Evolutionary conservation across 2,888 invertebrate genomes (phyloP), one percentile per base, ranked within the genome.

Genomic region (Stenoptilia bipunctidactyla): DNA sequence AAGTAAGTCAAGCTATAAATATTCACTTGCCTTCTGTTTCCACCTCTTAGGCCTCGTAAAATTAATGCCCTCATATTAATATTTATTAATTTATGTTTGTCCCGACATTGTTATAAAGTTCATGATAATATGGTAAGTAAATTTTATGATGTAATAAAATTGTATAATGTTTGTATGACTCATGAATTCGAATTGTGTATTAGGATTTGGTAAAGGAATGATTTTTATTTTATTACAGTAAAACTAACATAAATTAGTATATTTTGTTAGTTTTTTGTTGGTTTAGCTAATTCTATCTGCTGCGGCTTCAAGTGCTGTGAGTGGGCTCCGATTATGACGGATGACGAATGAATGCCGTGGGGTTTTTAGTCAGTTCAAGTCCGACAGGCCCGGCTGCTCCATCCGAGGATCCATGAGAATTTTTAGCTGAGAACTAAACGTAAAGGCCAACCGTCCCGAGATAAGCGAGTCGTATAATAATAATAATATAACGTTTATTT

Each of bases 21-120:
- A 75, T 76, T 72, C 70, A 71, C 74, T 73, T 66, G 61, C 62
- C 62, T 62, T 53, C 56, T 60, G 64, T 67, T 68, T 69, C 12
- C 67, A 68, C 67, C 71, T 76, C 71, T 75, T 72, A 74, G 73
- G 66, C 69, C 66, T 69, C 74, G 59, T 82, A 74, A 80, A 77
- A 68, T 76, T 79, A 79, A 80, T 80, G 65, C 65, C 56, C 56
- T 55, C 58, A 67, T 73, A 79, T 79, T 79, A 73, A 71, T 76
- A 77, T 79, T 79, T 77, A 77, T 77, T 79, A 74, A 75, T 73
- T 68, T 68, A 68, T 61, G 66, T 65, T 68, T 66, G 59, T 61
- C 63, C 62, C 55, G 51, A 45, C 65, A 56, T 51, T 58, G 62
- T 64, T 56, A 55, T 59, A 57, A 71, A 67, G 65, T 65, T 54